Conservation (phyloP, 2,797 vertebrate genomes). For the Phoebastria nigripes region DNA sequence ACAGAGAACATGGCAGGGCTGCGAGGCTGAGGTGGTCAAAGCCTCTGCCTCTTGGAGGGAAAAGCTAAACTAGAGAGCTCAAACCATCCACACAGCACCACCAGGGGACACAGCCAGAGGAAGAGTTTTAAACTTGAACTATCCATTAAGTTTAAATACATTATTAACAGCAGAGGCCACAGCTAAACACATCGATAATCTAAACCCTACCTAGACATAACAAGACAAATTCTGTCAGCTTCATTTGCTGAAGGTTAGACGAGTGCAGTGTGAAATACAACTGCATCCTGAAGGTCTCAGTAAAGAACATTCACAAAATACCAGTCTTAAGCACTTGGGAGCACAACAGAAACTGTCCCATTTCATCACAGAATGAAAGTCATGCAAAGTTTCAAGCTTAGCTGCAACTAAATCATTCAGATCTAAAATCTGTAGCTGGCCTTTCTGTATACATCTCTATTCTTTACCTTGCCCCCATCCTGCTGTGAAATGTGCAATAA, state of each 20-base stretch:
- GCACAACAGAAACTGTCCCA: not conserved
- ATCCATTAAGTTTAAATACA: not conserved
- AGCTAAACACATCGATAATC: not conserved
- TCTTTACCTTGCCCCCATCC: constrained; percentile 12
- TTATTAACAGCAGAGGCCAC: not conserved
- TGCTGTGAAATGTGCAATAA: constrained; percentile 56
- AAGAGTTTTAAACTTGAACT: not conserved
- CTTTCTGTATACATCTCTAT: not conserved
- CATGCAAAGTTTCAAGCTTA: not conserved
- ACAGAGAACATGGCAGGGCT: not conserved
- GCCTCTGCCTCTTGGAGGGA: not conserved
- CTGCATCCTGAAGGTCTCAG: not conserved
- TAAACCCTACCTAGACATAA: not conserved
- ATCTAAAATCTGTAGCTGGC: not conserved
- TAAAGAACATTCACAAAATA: not conserved
- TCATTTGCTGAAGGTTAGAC: not conserved
- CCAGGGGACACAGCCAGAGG: not conserved
- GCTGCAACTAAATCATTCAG: not conserved
- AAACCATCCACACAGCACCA: not conserved
- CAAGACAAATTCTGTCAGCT: not conserved
- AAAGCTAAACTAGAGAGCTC: not conserved
- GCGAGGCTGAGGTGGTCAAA: not conserved
- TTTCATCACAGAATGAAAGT: not conserved
- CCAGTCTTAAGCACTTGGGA: not conserved
- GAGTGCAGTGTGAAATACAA: not conserved